A percentile compares a stretch with the other conserved stretches of the same genome.
These are phyloP conservation scores for Byasa hedistus DNA, from an alignment of 2,888 invertebrate species.

Conservation along the genomic window DNA sequence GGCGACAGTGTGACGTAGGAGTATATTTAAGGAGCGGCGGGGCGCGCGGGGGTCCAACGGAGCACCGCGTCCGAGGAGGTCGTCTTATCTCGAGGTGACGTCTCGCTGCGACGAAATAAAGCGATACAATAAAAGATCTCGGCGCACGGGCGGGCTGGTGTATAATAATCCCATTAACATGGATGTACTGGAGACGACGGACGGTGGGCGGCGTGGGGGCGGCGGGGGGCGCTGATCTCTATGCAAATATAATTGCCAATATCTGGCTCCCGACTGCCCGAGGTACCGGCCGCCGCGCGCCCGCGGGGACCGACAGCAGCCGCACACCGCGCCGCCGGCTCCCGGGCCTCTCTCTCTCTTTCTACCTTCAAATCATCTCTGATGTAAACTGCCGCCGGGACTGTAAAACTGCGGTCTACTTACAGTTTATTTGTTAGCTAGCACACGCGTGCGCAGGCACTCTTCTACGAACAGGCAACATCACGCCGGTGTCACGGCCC, in stretches of 20 bases:
- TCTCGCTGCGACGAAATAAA: slow-evolving; percentile 17
- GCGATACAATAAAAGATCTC: slow-evolving; percentile 20
- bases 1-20: too few relatives aligned
- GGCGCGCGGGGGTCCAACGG: too few relatives aligned
- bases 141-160: slow-evolving; percentile 19
- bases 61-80: slow-evolving; percentile 13
- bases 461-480: too few relatives aligned
- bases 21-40: too few relatives aligned
- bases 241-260: slow-evolving; percentile 72
- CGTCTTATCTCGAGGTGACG: slow-evolving; percentile 15
- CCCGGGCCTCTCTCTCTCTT: too few relatives aligned
- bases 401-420: too few relatives aligned
- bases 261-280: slow-evolving; percentile 45
- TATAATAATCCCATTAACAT: slow-evolving; percentile 34
- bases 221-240: slow-evolving; percentile 49
- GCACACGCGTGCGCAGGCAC: too few relatives aligned
- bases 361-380: too few relatives aligned
- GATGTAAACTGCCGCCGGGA: too few relatives aligned
- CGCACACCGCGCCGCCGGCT: too few relatives aligned
- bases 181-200: slow-evolving; percentile 22
- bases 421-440: too few relatives aligned
- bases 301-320: slow-evolving; percentile 19
- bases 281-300: slow-evolving; percentile 39
- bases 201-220: slow-evolving; percentile 41
- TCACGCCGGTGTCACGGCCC: too few relatives aligned